Base-by-base conservation (phyloP, 2,113 vertebrate genomes). In the Meles meles region DNA sequence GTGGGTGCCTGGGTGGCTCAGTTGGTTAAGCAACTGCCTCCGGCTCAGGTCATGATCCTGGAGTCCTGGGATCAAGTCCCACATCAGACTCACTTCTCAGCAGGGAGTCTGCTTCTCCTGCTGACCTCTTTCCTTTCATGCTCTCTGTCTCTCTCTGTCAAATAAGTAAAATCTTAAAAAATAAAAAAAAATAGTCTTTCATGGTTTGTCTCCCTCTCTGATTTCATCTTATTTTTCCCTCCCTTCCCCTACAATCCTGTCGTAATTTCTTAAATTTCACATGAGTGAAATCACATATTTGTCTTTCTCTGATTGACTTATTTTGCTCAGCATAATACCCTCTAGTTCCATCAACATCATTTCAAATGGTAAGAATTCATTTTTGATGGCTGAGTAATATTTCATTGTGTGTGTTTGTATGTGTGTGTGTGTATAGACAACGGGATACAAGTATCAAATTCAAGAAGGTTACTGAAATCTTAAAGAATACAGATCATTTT, bases 401-500 rank as follows among this genome's bases (percentile, higher is more conserved):
- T 69, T 8, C 49, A n/a, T n/a, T 49, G 49, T 49, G 49, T 49
- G 49, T 49, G 13, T 49, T 13, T 49, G 49, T 49, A 3, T 49
- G 11, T 47, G 47, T 47, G 47, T 47, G 47, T 47, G 47, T 12
- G 9, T 47, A 14, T 4, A 49, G 14, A 15, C 49, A 77, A 77
- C 31, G 14, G 34, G 34, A 93, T 52, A 87, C 61, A 94, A 88
- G 21, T 65, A 88, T 44, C 29, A 90, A 71, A 83, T 44, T 92
- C 37, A 79, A 84, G 69, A 79, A 93, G 55, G 9, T 44, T 89
- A 69, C 15, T 84, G 42, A 14, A 69, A 83, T 95, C 91, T 79
- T 79, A 65, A 87, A 91, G 29, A 79, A 82, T 14, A 74, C 76
- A 93, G 25, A 92, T 79, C n/a, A 96, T 74, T 95, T 90, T 82